phyloP scores from a whole-genome alignment of 2,797 vertebrate species.

The Lutjanus argentimaculatus region DNA sequence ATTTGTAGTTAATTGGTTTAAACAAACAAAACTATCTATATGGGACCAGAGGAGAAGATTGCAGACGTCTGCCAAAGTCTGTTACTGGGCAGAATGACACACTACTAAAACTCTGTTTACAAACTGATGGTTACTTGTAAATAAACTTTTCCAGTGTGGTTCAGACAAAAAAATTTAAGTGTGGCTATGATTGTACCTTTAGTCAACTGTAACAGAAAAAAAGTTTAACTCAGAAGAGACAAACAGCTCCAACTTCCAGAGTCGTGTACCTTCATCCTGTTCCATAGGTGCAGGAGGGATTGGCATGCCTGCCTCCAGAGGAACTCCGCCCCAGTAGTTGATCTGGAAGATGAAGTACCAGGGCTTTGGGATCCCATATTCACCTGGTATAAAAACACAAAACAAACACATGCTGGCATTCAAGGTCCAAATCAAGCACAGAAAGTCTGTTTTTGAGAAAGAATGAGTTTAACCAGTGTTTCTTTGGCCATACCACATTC shows the following conservation, averaged over 20 bases:
- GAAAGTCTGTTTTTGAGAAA: neutral
- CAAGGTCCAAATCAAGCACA: neutral
- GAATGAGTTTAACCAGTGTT: neutral
- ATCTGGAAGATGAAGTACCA: constrained; percentile 93
- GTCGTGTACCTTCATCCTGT: constrained; percentile 78
- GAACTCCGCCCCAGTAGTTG: constrained; percentile 91
- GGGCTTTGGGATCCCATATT: constrained; percentile 91
- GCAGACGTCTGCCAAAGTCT: neutral
- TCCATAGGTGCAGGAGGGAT: constrained; percentile 74
- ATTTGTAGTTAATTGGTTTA: constrained; percentile 40
- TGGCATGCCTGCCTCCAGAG: constrained; percentile 74
- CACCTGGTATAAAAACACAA: constrained; percentile 80
- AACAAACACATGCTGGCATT: neutral
- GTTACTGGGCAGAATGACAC: neutral
- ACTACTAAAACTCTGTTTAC: neutral
- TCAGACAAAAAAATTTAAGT: neutral
- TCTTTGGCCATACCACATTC: neutral
- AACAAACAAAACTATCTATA: constrained; percentile 18
- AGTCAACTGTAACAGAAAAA: neutral
- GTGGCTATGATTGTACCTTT: neutral
- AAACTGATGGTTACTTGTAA: neutral
- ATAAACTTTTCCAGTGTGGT: neutral
- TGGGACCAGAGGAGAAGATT: neutral
- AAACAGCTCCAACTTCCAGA: neutral
- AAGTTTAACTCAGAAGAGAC: neutral